Base-by-base conservation (phyloP, 2,113 vertebrate species). In the Phalacrocorax brasilianus region DNA sequence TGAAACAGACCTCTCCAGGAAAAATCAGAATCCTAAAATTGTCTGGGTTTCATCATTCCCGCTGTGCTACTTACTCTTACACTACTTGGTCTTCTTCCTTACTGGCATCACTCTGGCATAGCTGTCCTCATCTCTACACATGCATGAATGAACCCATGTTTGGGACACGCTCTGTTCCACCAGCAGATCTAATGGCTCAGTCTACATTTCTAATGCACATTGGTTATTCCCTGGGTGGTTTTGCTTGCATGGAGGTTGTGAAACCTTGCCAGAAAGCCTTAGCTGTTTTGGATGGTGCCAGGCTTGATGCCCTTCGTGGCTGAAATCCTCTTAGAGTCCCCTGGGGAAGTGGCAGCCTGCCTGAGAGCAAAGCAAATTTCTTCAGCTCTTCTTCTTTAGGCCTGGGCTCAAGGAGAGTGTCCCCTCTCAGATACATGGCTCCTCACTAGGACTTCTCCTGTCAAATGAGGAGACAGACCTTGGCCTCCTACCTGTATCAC, bases 121-220 rank as follows among this genome's bases (percentile, higher is more conserved):
- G 19, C 32, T 87, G 18, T 83, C 44, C 40, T 68, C 50, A 55
- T 77, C 33, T 58, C 59, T 47, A 20, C 30, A 7, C 56, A 33
- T 0, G 3, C 40, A 40, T 3, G 3, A 62, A 50, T 1, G 4
- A 61, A 50, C 66, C 33, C 0, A 0, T 0, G 1, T 88, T 49
- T 53, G 38, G 44, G 65, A 76, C 44, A 35, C 0, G 2, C 53
- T 91, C 53, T 49, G 27, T 81, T 84, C 77, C 72, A 70, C 56
- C 27, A 65, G n/a, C n/a, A 56, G n/a, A 22, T 59, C 65, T 89
- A 13, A 53, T 52, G 76, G 52, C 56, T 87, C 6, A 0, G 28
- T 83, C 84, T 67, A 15, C 52, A 62, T 77, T 93, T 91, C 45
- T 76, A 58, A 58, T 47, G 14, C 33, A 17, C 5, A 3, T 26